Evolutionary conservation across 2,797 vertebrate genomes (phyloP).

Genomic region (Xiphorhynchus erythropygius): DNA sequence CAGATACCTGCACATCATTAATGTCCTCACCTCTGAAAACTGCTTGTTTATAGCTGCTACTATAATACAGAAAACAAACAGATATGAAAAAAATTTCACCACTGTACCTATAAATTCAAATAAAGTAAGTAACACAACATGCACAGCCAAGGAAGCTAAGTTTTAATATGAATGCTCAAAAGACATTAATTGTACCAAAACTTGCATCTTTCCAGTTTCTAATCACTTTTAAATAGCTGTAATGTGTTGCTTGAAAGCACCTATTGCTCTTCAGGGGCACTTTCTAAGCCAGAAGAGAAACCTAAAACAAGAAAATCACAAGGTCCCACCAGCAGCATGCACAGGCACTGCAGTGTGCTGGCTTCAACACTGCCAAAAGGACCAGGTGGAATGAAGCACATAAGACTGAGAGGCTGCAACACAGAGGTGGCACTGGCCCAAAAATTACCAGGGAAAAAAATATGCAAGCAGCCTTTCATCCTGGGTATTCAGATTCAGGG

Average conservation of each 20-base stretch:
- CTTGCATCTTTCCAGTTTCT: not conserved
- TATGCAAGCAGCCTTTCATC: not conserved
- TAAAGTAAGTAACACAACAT: not conserved
- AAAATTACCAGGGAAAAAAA: not conserved
- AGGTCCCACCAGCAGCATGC: not conserved
- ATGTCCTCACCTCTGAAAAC: not conserved
- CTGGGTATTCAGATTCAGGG: not conserved
- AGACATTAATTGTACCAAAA: not conserved
- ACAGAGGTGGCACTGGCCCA: not conserved
- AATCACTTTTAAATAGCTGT: not conserved
- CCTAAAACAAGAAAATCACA: not conserved
- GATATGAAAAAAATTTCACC: not conserved
- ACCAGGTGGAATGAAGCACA: not conserved
- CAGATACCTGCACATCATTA: not conserved
- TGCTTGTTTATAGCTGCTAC: not conserved
- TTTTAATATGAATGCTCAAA: not conserved
- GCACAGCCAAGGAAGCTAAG: not conserved
- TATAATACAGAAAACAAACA: not conserved
- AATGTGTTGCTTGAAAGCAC: not conserved
- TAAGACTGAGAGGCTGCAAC: not conserved
- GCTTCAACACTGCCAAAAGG: not conserved
- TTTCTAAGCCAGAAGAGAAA: not conserved
- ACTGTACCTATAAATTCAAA: not conserved
- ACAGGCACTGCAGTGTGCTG: accelerated
- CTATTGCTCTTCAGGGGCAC: not conserved